These are phyloP conservation scores for Parnassius mnemosyne DNA, from an alignment of 2,888 invertebrate species.

Conservation along the genomic window DNA sequence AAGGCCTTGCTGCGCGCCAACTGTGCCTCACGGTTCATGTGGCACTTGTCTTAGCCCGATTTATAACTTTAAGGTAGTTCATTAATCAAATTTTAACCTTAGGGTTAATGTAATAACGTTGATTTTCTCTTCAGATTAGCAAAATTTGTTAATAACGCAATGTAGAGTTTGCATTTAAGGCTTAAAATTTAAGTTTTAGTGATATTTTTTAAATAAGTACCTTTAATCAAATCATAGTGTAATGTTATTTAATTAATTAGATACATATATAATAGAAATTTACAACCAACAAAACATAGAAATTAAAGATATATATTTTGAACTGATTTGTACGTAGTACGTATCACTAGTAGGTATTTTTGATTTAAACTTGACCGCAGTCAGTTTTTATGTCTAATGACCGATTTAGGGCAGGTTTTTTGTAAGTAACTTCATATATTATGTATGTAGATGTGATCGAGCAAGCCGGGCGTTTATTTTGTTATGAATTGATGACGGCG, in stretches of 20 bases:
- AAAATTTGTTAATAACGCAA: neutral
- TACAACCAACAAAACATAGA: too few relatives aligned
- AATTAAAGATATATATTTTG: too few relatives aligned
- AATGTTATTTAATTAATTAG: too few relatives aligned
- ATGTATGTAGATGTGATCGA: conserved; percentile 10
- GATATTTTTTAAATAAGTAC: too few relatives aligned
- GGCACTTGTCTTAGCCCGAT: conserved; percentile 27
- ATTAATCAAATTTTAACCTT: neutral
- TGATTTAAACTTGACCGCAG: neutral
- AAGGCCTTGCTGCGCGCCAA: conserved; percentile 66
- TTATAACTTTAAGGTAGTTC: conserved; percentile 32
- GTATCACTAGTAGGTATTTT: neutral
- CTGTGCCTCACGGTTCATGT: conserved; percentile 34
- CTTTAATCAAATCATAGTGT: too few relatives aligned
- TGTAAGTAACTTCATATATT: conserved; percentile 23
- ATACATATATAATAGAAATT: too few relatives aligned
- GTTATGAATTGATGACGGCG: conserved; percentile 14
- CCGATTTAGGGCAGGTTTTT: neutral
- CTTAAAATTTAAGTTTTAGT: too few relatives aligned
- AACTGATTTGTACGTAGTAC: too few relatives aligned
- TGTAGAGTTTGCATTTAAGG: neutral
- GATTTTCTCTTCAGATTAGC: neutral
- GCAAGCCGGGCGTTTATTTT: conserved; percentile 10
- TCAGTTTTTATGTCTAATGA: conserved; percentile 7
- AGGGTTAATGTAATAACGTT: neutral